Evolutionary conservation across 2,888 invertebrate species (phyloP), one percentile per base, ranked within the genome.

Genomic region (Diloba caeruleocephala): DNA sequence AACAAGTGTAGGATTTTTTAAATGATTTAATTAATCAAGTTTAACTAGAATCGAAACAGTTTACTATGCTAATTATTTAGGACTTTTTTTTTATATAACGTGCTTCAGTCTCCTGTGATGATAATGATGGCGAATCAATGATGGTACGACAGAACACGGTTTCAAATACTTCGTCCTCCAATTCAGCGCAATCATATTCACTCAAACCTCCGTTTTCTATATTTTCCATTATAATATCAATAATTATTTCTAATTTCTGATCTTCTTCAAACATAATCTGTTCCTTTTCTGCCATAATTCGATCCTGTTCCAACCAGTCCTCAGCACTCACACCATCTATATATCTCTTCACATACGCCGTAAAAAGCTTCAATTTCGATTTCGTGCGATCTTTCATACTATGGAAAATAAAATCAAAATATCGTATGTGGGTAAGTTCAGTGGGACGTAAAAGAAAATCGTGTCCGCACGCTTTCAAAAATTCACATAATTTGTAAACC

Each of bases 241-340:
- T 25, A 0, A 70, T n/a, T 14, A 34, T 12, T 39, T 79, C 79
- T 0, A 77, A 41, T 19, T 64, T 51, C 6, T 48, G 56, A 25
- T 79, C 78, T 7, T 43, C 48, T 0, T 41, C 8, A n/a, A 29
- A 53, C 5, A 63, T 56, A 3, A 1, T n/a, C 9, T 14, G 15
- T 26, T 73, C 71, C 0, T 29, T n/a, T 2, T 9, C 29, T 0
- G 39, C 48, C 44, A 63, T 29, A 21, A 12, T 26, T 6, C 21
- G 8, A 31, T 45, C 34, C 7, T 52, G 32, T 2, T 33, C 12
- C 13, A 26, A 53, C 62, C 9, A 84, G 6, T 5, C 76, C 14
- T 8, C 41, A 42, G 8, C 6, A 15, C 76, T 74, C 0, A 76
- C 33, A 13, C 46, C 52, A 9, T 67, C 76, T 1, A 68, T n/a